Percentiles rank a stretch among this genome's conserved stretches.
Conservation (phyloP, 1,140 invertebrate species). For the Ruditapes philippinarum region DNA sequence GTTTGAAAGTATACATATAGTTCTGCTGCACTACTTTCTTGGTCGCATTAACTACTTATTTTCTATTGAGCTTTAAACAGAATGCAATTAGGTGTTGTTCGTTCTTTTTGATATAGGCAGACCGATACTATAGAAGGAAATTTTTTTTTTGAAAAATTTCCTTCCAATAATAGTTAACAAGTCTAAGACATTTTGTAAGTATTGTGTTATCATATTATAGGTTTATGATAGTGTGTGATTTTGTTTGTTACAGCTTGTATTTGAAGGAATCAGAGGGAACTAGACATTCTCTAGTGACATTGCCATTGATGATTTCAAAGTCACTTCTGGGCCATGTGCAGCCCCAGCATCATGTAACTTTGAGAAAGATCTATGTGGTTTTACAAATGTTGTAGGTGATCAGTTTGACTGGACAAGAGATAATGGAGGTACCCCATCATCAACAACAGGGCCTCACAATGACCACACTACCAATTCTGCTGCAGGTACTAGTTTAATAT, state of each 20-base stretch:
- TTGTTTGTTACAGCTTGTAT: conserved; percentile 71
- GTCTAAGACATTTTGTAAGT: too few species aligned
- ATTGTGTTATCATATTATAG: too few species aligned
- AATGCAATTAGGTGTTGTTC: too few species aligned
- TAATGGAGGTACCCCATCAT: conserved; percentile 72
- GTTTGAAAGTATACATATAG: too few species aligned
- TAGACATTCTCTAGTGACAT: conserved; percentile 89
- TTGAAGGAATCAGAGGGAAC: conserved; percentile 74
- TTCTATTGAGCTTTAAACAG: too few species aligned
- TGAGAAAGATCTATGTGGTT: conserved; percentile 81
- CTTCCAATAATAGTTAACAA: too few species aligned
- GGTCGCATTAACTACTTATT: too few species aligned
- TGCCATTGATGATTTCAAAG: conserved; percentile 90
- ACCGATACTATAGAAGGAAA: too few species aligned
- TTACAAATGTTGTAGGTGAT: conserved; percentile 77
- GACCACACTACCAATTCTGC: conserved; percentile 81
- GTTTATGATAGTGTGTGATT: too few species aligned
- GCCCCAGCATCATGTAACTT: conserved; percentile 78
- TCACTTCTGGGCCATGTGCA: conserved; percentile 67
- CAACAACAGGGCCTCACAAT: conserved; percentile 77
- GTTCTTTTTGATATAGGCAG: too few species aligned
- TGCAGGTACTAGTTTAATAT: conserved; percentile 71
- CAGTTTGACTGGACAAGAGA: conserved; percentile 82
- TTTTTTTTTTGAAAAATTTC: too few species aligned
- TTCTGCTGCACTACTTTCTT: too few species aligned